Percentiles rank a stretch among this genome's conserved stretches.
phyloP scores from a whole-genome alignment of 2,888 invertebrate species.

The Drosophila koepferae region DNA sequence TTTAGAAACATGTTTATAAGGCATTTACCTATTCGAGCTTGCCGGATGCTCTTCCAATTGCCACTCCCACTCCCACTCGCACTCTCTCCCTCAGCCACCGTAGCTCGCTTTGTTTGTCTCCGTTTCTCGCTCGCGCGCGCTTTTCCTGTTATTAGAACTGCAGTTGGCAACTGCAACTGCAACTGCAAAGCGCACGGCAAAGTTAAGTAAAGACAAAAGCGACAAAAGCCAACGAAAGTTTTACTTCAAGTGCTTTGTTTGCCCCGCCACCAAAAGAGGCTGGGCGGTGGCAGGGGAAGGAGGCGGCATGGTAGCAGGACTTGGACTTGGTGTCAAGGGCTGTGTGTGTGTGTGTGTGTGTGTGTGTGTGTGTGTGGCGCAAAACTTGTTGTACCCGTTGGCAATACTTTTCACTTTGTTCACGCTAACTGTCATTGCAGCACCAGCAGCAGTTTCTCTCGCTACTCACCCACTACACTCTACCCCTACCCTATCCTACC shows the following conservation, averaged over 20 bases:
- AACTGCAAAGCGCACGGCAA: constrained; percentile 46
- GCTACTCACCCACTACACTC: neutral
- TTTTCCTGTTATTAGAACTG: constrained; percentile 58
- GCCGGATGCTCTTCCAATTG: neutral
- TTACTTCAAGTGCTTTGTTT: constrained; percentile 77
- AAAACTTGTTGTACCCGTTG: constrained; percentile 66
- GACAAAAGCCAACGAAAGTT: constrained; percentile 73
- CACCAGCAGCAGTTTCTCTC: constrained; percentile 7
- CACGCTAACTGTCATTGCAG: constrained; percentile 74
- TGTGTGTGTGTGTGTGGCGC: constrained; percentile 12
- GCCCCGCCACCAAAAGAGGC: constrained; percentile 23
- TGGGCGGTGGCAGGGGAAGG: neutral
- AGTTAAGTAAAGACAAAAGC: constrained; percentile 76
- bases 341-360: neutral
- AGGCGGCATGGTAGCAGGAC: neutral
- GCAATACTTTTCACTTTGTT: constrained; percentile 80
- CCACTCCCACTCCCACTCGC: too few relatives aligned
- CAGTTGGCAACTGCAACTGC: constrained; percentile 77
- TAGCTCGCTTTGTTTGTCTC: neutral
- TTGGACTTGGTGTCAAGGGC: neutral
- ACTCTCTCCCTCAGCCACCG: too few relatives aligned
- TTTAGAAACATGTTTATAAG: neutral
- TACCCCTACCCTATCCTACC: too few relatives aligned
- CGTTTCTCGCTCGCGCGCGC: neutral
- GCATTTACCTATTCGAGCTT: constrained; percentile 1